Base-by-base conservation (phyloP, 2,888 invertebrate species). In the Dryomyza anilis region DNA sequence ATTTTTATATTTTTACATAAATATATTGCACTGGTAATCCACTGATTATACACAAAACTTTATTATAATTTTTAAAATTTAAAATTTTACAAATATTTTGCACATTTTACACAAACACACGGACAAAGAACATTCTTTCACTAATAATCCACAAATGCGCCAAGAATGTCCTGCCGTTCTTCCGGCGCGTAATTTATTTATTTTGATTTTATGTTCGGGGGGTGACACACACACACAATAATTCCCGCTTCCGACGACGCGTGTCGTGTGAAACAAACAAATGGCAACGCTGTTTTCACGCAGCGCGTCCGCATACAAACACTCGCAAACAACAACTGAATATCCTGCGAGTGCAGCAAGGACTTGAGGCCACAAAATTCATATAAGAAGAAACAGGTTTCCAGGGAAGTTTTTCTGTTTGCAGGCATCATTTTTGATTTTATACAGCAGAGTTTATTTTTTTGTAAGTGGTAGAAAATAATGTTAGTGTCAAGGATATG, bases 301-400 rank as follows among this genome's bases (percentile, higher is more conserved):
- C 45, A n/a, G n/a, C 39, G 39, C 39, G 52, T 39, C 61, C 52
- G 36, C 52, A 52, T 43, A 16, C 61, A 50, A 61, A 39, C 52
- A 52, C 52, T 27, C 36, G 52, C 61, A 61, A 52, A 52, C 61
- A 61, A 19, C 36, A 52, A 61, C 61, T 61, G 61, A 52, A 52
- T 5, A 27, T 39, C 58, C 58, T 29, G 27, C 36, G 25, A 19
- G 10, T 25, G 36, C 30, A 48, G 21, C 46, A 29, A 59, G 30
- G 29, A 5, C n/a, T 39, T 14, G 21, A 14, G 48, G 46, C 12
- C 25, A 25, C 14, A 19, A 27, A 46, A 48, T 59, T 50, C 52
- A 25, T 23, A 39, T 21, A 39, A 52, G n/a, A n/a, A n/a, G 52
- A 59, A 48, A 29, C 36, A 36, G 30, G 29, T 52, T 52, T 29